Conservation (phyloP, 2,797 vertebrate species). For the Dendrocincla fuliginosa region DNA sequence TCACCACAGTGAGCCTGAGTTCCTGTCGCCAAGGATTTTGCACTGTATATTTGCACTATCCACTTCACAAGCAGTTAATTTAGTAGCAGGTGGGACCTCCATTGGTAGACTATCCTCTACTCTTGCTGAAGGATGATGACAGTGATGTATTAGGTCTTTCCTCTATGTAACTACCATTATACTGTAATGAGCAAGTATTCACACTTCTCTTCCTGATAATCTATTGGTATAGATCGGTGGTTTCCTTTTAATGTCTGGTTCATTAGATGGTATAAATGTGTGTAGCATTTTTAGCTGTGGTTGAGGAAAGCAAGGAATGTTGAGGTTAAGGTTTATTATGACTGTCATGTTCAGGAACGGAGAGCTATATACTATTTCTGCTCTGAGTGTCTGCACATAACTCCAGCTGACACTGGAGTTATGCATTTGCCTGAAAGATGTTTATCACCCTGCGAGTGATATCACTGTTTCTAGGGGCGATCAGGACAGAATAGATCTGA, state of each 20-base stretch:
- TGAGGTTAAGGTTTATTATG: constrained; percentile 69
- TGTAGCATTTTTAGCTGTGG: constrained; percentile 55
- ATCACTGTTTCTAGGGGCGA: background rate
- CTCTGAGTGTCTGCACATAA: constrained; percentile 30
- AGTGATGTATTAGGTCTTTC: constrained; percentile 36
- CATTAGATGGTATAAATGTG: constrained; percentile 61
- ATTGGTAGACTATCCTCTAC: background rate
- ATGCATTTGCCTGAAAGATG: constrained; percentile 28
- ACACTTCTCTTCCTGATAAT: constrained; percentile 68
- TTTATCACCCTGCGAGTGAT: background rate
- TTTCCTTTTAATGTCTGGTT: constrained; percentile 69
- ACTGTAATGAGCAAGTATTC: constrained; percentile 41
- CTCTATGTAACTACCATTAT: constrained; percentile 21
- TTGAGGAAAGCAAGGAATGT: constrained; percentile 64
- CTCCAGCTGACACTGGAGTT: constrained; percentile 18
- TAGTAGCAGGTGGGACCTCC: background rate
- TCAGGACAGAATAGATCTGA: background rate
- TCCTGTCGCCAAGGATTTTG: background rate
- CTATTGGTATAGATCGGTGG: constrained; percentile 74
- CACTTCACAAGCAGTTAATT: background rate
- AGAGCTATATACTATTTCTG: constrained; percentile 48
- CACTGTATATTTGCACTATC: background rate
- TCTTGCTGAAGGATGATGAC: background rate
- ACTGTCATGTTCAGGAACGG: constrained; percentile 52
- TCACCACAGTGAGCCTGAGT: background rate